Evolutionary conservation across 2,888 invertebrate genomes (phyloP).

Genomic region (Halocaridina rubra): DNA sequence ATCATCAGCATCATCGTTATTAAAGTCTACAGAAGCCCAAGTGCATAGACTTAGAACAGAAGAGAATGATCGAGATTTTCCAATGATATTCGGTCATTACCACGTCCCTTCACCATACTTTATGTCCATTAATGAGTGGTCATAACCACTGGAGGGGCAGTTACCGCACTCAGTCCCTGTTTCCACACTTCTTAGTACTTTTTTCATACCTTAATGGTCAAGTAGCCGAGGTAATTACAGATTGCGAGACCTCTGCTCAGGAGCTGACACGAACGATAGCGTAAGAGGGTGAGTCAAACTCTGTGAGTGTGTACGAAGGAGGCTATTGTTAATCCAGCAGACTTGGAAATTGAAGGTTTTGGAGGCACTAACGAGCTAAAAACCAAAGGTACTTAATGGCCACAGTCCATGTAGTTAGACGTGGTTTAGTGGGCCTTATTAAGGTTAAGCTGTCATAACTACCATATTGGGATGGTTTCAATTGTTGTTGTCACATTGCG

Average conservation of each 20-base stretch:
- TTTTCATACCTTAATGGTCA: background rate
- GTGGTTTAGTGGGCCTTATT: conserved; percentile 41
- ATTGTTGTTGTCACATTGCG: conserved; percentile 53
- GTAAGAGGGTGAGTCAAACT: background rate
- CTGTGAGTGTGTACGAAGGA: conserved; percentile 31
- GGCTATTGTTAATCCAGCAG: conserved; percentile 50
- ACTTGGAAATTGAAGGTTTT: conserved; percentile 41
- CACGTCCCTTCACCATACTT: conserved; percentile 42
- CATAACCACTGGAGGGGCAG: conserved; percentile 27
- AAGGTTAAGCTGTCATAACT: conserved; percentile 34
- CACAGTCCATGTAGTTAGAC: conserved; percentile 38
- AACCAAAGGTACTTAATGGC: conserved; percentile 38
- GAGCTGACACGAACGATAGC: background rate
- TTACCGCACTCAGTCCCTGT: background rate
- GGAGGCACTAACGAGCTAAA: conserved; percentile 35
- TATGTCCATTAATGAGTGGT: conserved; percentile 48
- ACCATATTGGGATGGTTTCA: conserved; percentile 46
- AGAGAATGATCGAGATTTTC: conserved; percentile 33
- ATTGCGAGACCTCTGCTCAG: background rate
- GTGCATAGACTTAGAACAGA: conserved; percentile 28
- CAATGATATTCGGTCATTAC: conserved; percentile 37
- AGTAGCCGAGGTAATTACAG: background rate
- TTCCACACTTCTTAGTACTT: background rate
- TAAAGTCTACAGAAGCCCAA: background rate
- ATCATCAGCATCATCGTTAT: background rate